Percentiles rank a stretch among this genome's conserved stretches.
These are phyloP conservation scores for Goniozus legneri DNA, from an alignment of 1,140 invertebrate genomes.

Conservation along the genomic window DNA sequence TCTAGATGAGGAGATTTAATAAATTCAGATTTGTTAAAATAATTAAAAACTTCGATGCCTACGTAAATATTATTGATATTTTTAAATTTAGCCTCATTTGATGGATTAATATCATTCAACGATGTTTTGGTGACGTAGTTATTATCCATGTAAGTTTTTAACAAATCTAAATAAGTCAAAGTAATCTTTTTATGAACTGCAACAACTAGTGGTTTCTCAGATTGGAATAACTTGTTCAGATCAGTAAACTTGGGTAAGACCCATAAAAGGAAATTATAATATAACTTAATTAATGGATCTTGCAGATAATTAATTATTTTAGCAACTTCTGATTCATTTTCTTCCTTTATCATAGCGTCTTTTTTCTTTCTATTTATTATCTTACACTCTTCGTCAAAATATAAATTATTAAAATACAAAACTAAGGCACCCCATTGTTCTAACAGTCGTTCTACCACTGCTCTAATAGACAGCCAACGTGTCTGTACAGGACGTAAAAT, in stretches of 20 bases:
- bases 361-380: no score
- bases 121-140: conserved; percentile 3
- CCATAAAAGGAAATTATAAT: conserved; percentile 22
- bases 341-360: no score
- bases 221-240: conserved; percentile 20
- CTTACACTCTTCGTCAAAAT: no score
- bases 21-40: conserved; percentile 22
- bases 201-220: conserved; percentile 4
- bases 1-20: conserved; percentile 19
- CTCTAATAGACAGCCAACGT: conserved; percentile 18
- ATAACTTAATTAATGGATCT: conserved; percentile 20
- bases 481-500: conserved; percentile 14
- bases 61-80: neutral
- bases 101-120: conserved; percentile 17
- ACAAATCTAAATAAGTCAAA: neutral
- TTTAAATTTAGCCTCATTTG: neutral
- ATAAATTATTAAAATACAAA: conserved; percentile 14
- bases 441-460: conserved; percentile 17
- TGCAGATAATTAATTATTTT: conserved; percentile 16
- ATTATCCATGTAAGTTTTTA: neutral
- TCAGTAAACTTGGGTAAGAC: conserved; percentile 22
- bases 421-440: conserved; percentile 20
- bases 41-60: neutral
- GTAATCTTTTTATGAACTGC: neutral
- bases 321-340: conserved; percentile 15